phyloP scores from a whole-genome alignment of 2,797 vertebrate genomes.

The Cirrhinus molitorella region DNA sequence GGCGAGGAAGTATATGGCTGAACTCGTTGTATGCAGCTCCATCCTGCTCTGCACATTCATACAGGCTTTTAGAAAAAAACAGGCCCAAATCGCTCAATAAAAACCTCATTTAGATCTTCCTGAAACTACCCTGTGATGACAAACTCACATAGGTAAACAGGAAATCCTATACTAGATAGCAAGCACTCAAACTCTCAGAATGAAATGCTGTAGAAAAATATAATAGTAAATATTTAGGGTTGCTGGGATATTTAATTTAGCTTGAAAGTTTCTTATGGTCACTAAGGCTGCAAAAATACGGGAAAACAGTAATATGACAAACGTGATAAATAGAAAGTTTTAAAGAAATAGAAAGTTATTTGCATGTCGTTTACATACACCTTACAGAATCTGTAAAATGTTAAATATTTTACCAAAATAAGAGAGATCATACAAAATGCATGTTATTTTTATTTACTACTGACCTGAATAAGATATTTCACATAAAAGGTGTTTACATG shows the following conservation, averaged over 20 bases:
- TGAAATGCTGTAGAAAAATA: background rate
- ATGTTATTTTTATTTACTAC: no score
- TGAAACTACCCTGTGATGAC: background rate
- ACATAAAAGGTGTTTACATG: no score
- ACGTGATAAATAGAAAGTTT: no score
- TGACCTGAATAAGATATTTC: no score
- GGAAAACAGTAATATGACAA: no score
- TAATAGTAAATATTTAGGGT: background rate
- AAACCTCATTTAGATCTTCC: background rate
- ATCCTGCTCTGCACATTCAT: background rate
- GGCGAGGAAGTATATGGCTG: slow-evolving; percentile 29
- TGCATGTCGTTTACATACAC: no score
- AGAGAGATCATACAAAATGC: no score
- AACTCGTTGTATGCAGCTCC: background rate
- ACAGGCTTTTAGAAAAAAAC: slow-evolving; percentile 1
- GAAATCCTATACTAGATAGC: slow-evolving; percentile 15
- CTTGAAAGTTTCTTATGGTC: background rate
- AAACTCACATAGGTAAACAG: slow-evolving; percentile 19
- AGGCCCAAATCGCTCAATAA: background rate
- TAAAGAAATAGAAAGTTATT: no score
- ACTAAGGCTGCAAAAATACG: no score
- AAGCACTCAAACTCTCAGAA: background rate
- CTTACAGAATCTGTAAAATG: no score
- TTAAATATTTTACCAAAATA: no score
- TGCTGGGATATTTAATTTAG: background rate